These are phyloP conservation scores for Cossypha niveicapilla DNA, from an alignment of 2,797 vertebrate species.

Conservation along the genomic window DNA sequence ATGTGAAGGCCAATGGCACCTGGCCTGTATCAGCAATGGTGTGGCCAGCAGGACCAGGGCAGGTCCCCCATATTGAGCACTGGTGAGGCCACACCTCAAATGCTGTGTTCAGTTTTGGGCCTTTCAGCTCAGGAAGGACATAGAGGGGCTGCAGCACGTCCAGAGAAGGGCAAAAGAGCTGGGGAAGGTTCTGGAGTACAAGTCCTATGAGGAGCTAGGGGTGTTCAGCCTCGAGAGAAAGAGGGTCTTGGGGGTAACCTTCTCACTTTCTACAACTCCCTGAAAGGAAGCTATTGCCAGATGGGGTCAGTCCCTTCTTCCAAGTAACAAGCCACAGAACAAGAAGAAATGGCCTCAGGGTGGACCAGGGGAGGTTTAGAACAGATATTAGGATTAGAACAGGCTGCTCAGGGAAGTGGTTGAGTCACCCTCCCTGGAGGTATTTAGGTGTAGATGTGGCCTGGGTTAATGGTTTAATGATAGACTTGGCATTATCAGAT, in stretches of 20 bases:
- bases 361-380: not conserved
- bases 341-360: not conserved
- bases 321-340: not conserved
- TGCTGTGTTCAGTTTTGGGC: not conserved
- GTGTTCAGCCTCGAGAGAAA: not conserved
- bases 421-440: not conserved
- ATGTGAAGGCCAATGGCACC: not conserved
- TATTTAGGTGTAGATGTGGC: not conserved
- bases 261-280: not conserved
- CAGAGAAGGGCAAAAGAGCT: not conserved
- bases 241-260: not conserved
- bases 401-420: not conserved
- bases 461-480: not conserved
- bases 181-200: not conserved
- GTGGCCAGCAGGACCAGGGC: not conserved
- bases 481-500: not conserved
- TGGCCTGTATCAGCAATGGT: not conserved
- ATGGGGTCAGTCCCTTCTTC: not conserved
- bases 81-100: not conserved
- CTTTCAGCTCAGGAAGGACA: not conserved
- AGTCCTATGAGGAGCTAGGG: too few species aligned
- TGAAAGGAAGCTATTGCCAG: not conserved
- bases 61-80: accelerated
- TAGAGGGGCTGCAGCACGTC: accelerated
- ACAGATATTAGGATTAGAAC: not conserved